Evolutionary conservation across 2,113 vertebrate genomes (phyloP).

Genomic region (Pithys albifrons): DNA sequence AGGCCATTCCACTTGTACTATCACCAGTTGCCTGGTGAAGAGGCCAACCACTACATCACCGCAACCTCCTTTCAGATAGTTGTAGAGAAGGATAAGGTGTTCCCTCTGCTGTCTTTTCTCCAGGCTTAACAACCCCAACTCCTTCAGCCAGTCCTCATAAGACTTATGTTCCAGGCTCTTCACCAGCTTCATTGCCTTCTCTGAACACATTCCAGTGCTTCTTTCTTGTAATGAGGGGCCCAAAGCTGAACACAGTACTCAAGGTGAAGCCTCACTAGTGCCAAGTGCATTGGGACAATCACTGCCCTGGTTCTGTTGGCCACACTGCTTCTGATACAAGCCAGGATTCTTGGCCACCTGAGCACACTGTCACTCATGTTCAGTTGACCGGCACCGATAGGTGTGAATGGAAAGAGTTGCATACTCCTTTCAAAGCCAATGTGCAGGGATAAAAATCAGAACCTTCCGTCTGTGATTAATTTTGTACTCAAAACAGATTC

Average conservation of each 20-base stretch:
- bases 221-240: background rate
- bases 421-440: background rate
- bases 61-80: background rate
- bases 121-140: background rate
- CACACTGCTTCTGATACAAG: background rate
- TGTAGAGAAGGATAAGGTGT: background rate
- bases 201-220: background rate
- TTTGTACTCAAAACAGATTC: background rate
- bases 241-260: background rate
- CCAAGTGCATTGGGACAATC: background rate
- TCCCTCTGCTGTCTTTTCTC: background rate
- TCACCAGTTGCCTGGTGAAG: fast-evolving
- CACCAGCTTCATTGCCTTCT: background rate
- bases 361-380: background rate
- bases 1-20: background rate
- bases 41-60: no score
- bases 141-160: background rate
- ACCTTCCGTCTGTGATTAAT: background rate
- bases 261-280: background rate
- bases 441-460: background rate
- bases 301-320: fast-evolving
- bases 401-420: background rate
- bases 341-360: background rate
- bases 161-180: background rate
- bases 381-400: background rate